A percentile compares a stretch with the other conserved stretches of the same genome.
Evolutionary conservation across 2,797 vertebrate genomes (phyloP).

Genomic region (Balearica regulorum): DNA sequence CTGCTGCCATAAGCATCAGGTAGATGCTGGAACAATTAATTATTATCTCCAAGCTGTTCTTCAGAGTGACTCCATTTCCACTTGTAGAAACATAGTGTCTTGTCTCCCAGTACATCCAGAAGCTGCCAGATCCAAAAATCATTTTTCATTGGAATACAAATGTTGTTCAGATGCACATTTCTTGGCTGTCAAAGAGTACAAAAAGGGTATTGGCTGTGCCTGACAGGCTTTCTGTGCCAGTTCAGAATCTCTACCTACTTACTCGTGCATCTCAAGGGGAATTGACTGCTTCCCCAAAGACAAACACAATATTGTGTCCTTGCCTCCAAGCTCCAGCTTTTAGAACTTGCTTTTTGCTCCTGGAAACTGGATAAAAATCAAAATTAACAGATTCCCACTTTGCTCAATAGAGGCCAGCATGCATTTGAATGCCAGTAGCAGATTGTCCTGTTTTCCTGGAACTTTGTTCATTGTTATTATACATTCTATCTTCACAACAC

Average conservation of each 20-base stretch:
- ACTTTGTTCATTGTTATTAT: neutral
- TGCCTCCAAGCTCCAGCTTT: neutral
- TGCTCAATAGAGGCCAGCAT: neutral
- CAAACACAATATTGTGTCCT: neutral
- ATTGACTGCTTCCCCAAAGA: neutral
- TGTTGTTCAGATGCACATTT: neutral
- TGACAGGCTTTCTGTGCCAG: neutral
- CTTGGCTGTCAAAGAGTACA: neutral
- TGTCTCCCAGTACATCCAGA: neutral
- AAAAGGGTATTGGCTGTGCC: neutral
- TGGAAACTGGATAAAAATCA: neutral
- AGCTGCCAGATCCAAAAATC: neutral
- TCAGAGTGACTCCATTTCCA: neutral
- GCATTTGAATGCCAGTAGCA: neutral
- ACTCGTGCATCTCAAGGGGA: neutral
- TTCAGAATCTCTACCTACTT: neutral
- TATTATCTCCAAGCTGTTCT: neutral
- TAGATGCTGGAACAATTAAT: neutral
- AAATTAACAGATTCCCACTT: neutral
- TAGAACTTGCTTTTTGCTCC: neutral
- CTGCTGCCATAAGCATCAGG: neutral
- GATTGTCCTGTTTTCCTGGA: neutral
- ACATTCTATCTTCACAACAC: neutral
- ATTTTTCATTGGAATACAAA: neutral
- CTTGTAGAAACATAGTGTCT: neutral